Evolutionary conservation across 2,113 vertebrate genomes (phyloP).

Genomic region (Xenopus tropicalis): DNA sequence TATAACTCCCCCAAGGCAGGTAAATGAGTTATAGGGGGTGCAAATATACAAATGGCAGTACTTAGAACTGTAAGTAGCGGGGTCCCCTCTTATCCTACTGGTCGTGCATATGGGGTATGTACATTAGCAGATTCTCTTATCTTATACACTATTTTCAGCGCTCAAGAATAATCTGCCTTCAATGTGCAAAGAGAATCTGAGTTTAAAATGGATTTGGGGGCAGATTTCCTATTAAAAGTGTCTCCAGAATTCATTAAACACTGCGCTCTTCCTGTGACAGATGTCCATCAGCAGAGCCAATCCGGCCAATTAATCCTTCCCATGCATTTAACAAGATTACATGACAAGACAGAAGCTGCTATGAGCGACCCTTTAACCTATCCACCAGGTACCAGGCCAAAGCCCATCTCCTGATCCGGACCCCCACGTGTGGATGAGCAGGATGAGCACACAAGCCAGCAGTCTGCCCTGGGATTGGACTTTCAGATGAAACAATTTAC

Average conservation of each 20-base stretch:
- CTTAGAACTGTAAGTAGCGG: no score
- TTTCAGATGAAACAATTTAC: no score
- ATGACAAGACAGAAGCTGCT: conserved; percentile 42
- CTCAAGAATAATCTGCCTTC: no score
- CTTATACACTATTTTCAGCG: no score
- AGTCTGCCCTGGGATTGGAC: neutral
- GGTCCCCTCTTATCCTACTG: no score
- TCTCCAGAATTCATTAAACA: conserved; percentile 12
- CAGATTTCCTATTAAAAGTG: conserved; percentile 18
- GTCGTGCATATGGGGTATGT: no score
- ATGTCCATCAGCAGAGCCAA: conserved; percentile 31
- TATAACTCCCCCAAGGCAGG: no score
- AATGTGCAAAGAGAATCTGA: neutral
- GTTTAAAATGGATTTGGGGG: conserved; percentile 9
- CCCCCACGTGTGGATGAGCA: neutral
- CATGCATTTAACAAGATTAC: conserved; percentile 73
- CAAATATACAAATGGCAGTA: no score
- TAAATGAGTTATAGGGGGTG: no score
- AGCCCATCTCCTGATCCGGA: conserved; percentile 50
- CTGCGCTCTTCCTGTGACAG: neutral
- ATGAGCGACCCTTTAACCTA: conserved; percentile 53
- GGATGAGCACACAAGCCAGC: neutral
- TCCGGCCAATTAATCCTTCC: conserved; percentile 48
- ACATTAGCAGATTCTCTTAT: neutral
- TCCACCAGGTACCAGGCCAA: conserved; percentile 45